Conservation (phyloP, 2,797 vertebrate genomes). For the Mus minutoides region DNA sequence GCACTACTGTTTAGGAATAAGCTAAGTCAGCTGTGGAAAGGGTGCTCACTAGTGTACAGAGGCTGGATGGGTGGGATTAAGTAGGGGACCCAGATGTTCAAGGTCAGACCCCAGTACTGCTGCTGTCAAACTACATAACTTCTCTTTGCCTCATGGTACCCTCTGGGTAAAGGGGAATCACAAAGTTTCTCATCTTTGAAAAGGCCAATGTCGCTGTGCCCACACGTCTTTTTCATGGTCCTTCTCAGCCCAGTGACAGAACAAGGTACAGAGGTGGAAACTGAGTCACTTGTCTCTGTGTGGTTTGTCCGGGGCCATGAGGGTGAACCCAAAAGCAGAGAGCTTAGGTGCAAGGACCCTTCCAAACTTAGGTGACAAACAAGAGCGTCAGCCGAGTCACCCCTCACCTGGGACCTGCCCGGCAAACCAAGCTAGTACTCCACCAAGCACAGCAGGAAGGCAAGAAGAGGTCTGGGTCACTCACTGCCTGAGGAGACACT, state of each 20-base stretch:
- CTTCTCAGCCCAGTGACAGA: background rate
- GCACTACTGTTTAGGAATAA: too few relatives aligned
- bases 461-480: background rate
- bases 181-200: background rate
- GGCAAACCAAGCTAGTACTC: background rate
- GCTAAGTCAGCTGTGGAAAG: fast-evolving
- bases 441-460: background rate
- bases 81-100: background rate
- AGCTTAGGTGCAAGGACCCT: background rate
- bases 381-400: background rate
- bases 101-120: background rate
- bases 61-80: fast-evolving
- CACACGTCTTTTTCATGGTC: background rate
- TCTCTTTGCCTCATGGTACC: background rate
- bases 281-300: background rate
- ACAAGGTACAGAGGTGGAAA: background rate
- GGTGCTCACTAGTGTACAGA: background rate
- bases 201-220: background rate
- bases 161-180: background rate
- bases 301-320: background rate
- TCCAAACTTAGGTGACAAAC: background rate
- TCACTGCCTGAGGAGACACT: background rate
- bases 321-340: fast-evolving
- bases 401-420: background rate
- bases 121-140: background rate